A percentile compares a stretch with the other conserved stretches of the same genome.
Evolutionary conservation across 2,797 vertebrate genomes (phyloP).

Genomic region (Cephalopachus bancanus): DNA sequence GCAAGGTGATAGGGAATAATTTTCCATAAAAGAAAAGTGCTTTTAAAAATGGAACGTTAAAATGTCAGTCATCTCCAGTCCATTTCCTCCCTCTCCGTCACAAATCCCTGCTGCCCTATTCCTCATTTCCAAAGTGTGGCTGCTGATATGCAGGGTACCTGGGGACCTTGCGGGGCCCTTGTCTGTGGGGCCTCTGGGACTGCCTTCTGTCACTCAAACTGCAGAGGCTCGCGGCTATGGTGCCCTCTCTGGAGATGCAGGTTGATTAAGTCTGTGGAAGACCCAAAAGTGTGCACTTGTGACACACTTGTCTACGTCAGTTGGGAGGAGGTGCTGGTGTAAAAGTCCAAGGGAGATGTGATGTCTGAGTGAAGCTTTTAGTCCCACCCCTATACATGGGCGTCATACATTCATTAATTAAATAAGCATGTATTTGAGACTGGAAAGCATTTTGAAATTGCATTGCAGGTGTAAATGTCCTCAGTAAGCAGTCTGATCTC

Average conservation of each 20-base stretch:
- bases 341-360: no score
- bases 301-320: background rate
- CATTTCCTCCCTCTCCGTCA: background rate
- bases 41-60: background rate
- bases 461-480: background rate
- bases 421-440: background rate
- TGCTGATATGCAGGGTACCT: background rate
- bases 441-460: background rate
- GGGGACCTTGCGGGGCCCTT: no score
- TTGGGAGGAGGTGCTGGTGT: accelerated
- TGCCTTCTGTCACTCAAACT: no score
- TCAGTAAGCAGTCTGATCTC: background rate
- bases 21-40: background rate
- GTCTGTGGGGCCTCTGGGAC: no score
- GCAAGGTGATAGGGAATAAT: background rate
- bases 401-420: background rate
- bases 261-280: background rate
- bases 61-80: background rate
- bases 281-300: background rate
- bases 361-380: background rate
- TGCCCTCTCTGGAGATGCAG: background rate
- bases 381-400: background rate
- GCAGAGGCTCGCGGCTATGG: no score
- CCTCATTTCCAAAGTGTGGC: background rate
- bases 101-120: background rate